Base-by-base conservation (phyloP, 2,113 vertebrate genomes). In the Larimichthys crocea region DNA sequence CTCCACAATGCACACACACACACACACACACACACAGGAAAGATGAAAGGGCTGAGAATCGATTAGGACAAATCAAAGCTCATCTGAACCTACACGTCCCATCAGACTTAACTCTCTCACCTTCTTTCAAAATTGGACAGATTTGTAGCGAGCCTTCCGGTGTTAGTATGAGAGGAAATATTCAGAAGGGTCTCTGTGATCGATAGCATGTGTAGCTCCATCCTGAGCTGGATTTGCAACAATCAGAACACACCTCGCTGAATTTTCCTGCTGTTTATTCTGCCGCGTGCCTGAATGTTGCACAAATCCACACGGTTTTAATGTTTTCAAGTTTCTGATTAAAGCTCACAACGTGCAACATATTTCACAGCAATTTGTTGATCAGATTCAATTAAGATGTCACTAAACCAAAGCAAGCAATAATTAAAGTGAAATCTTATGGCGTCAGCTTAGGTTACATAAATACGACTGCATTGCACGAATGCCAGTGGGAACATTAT, bases 61-160 rank as follows among this genome's bases (percentile, higher is more conserved):
- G 84, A 94, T 93, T 78, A 90, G 75, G 89, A 91, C 89, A 80
- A 90, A 93, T 93, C 91, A 91, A 93, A 91, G 89, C 89, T 88
- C 59, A 88, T 88, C 84, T 90, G 87, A 91, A 87, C 84, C 83
- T 84, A 90, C 90, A 72, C 55, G 74, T 92, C 87, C 88, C 88
- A 85, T 92, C 90, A 80, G 91, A 89, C 90, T 90, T 82, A 85
- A 86, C 82, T 85, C 87, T 88, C 86, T 86, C 86, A 82, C 82
- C 83, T 79, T 83, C 83, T 86, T 77, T 93, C 77, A 82, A 90
- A 90, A 92, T 80, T 85, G 85, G 79, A 77, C 75, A 92, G 86
- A 94, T 92, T 93, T 94, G 91, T 91, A 82, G 79, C 26, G 56
- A 88, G 82, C 82, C 87, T 92, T 93, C 85, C 88, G 89, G 81